phyloP scores from a whole-genome alignment of 2,888 invertebrate genomes.

The Tholera decimalis region DNA sequence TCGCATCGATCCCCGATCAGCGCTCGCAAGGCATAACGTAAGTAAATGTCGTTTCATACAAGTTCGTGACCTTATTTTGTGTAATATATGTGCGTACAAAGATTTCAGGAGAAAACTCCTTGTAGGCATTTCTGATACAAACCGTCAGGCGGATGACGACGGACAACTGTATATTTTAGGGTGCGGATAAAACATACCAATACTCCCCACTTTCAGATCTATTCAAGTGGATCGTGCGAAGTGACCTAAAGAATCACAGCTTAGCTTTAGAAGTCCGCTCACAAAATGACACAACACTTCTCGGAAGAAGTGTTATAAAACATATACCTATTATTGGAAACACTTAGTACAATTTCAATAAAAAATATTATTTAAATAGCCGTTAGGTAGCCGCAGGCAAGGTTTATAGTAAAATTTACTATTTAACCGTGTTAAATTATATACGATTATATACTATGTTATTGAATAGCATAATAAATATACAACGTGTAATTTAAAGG shows the following conservation, averaged over 20 bases:
- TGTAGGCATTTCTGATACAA: conserved; percentile 53
- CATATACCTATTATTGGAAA: no score
- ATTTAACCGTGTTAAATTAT: no score
- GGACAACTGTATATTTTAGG: conserved; percentile 65
- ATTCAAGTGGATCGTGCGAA: conserved; percentile 6
- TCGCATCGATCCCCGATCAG: conserved; percentile 38
- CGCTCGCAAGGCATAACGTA: conserved; percentile 39
- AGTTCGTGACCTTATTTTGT: conserved; percentile 62
- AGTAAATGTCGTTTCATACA: conserved; percentile 49
- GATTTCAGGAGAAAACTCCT: conserved; percentile 57
- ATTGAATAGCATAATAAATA: no score
- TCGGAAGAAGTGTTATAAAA: no score
- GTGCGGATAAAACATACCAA: conserved; percentile 64
- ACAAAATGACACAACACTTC: not conserved
- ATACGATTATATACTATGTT: no score
- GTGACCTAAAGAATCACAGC: conserved; percentile 22
- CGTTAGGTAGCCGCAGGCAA: no score
- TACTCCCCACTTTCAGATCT: conserved; percentile 37
- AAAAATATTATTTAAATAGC: no score
- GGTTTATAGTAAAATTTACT: no score
- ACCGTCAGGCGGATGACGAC: conserved; percentile 62
- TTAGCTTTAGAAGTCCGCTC: conserved; percentile 11
- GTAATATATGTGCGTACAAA: conserved; percentile 62
- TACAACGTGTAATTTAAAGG: no score
- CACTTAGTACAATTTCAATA: no score